Evolutionary conservation across 2,797 vertebrate genomes (phyloP), one percentile per base, ranked within the genome.

Genomic region (Chrosomus eos): DNA sequence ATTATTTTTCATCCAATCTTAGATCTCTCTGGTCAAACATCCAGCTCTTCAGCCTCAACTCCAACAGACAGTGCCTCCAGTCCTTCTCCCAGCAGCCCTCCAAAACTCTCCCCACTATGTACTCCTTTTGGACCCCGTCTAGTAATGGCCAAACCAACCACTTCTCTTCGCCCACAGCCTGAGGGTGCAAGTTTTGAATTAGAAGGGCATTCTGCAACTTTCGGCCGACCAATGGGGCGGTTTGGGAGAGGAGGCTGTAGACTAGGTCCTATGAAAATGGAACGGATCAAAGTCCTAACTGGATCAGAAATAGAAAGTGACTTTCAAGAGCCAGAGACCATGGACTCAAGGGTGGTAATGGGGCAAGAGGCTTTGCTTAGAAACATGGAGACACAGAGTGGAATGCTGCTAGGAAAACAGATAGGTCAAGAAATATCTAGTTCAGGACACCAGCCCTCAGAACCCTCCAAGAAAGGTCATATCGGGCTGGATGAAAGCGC

Each of bases 301-400:
- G 93, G 94, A 84, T 91, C 92, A 78, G 89, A 94, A 90, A 90
- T 96, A 86, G 95, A 96, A 85, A 96, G 95, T 84, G 95, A 96
- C 89, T 95, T 89, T 91, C 94, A 93, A 87, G 94, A 95, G 80
- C 90, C 92, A 0, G 94, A 95, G 38, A 93, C 93, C 11, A 94
- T 97, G 87, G 97, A 97, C 84, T 93, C 96, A 28, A 93, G 97
- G 87, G 96, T 98, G 11, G 98, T 98, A 78, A 98, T 98, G 97
- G 98, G 97, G 0, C 96, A 98, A 92, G 97, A 99, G 91, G 96
- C 97, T 0, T 88, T 92, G 71, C 91, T 95, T 67, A 95, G 92
- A 85, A 91, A 92, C 55, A 92, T 92, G 84, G 95, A 96, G 83
- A 89, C 87, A 48, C 91, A 87, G 28, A 92, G 90, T 88, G 90